Conservation (phyloP, 2,888 invertebrate genomes). For the Drosophila gaucha region DNA sequence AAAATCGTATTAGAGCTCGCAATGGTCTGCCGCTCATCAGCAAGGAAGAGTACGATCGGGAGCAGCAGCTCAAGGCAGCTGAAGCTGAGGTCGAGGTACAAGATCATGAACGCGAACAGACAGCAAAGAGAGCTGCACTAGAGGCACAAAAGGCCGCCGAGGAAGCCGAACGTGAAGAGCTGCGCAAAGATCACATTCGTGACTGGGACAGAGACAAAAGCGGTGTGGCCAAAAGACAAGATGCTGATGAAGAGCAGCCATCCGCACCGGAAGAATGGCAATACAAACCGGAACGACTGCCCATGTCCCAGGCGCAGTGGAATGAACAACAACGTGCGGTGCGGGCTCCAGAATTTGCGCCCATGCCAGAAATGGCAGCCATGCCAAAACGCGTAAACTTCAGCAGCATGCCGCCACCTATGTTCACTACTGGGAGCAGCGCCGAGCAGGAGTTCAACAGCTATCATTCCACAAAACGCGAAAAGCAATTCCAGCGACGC, state of each 20-base stretch:
- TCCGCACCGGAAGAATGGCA: slow-evolving; percentile 69
- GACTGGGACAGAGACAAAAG: slow-evolving; percentile 89
- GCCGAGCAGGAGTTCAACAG: slow-evolving; percentile 52
- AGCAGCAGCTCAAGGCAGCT: slow-evolving; percentile 36
- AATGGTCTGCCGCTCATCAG: slow-evolving; percentile 90
- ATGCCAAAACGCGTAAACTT: slow-evolving; percentile 71
- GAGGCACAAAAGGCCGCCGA: slow-evolving; percentile 73
- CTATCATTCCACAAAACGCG: slow-evolving; percentile 67
- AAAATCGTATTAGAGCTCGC: slow-evolving; percentile 89
- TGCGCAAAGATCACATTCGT: slow-evolving; percentile 86
- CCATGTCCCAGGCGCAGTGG: slow-evolving; percentile 84
- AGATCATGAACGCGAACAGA: slow-evolving; percentile 79
- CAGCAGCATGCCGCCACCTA: slow-evolving; percentile 56
- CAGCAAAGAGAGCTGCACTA: slow-evolving; percentile 69
- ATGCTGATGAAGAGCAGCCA: slow-evolving; percentile 3
- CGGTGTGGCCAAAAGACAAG: slow-evolving; percentile 17
- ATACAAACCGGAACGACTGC: slow-evolving; percentile 81
- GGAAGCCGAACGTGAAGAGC: slow-evolving; percentile 83
- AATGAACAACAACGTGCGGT: slow-evolving; percentile 88
- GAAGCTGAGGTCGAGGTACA: slow-evolving; percentile 38
- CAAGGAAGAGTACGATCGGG: slow-evolving; percentile 83
- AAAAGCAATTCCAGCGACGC: slow-evolving; percentile 75
- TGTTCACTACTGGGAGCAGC: slow-evolving; percentile 19
- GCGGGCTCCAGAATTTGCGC: slow-evolving; percentile 92
- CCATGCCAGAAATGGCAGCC: slow-evolving; percentile 81